A percentile compares a stretch with the other conserved stretches of the same genome.
These are phyloP conservation scores for Phortica okadai DNA, from an alignment of 2,888 invertebrate genomes.

Conservation along the genomic window DNA sequence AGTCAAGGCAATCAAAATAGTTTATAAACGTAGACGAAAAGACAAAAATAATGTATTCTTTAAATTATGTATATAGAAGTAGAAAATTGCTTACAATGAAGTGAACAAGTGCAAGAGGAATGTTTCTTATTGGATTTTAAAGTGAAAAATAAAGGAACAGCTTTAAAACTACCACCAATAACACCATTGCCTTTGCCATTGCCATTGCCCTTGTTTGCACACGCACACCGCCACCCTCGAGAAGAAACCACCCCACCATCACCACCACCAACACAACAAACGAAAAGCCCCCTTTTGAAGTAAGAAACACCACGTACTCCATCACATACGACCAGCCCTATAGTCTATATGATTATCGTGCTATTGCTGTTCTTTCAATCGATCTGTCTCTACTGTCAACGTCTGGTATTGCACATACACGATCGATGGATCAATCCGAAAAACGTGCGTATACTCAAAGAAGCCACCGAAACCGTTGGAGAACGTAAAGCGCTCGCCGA, in stretches of 20 bases:
- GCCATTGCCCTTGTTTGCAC: neutral
- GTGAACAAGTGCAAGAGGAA: neutral
- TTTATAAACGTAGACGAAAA: neutral
- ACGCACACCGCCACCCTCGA: constrained; percentile 27
- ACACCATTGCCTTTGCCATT: neutral
- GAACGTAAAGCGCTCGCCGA: constrained; percentile 58
- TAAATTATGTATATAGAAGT: neutral
- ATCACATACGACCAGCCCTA: neutral
- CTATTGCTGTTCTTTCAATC: constrained; percentile 75
- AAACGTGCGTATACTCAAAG: constrained; percentile 72
- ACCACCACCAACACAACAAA: neutral
- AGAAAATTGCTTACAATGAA: neutral
- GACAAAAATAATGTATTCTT: neutral
- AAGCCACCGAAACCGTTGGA: constrained; percentile 69
- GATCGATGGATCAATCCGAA: constrained; percentile 75
- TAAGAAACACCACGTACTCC: constrained; percentile 2
- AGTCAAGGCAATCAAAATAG: neutral
- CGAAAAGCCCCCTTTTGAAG: constrained; percentile 21
- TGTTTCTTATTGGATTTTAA: neutral
- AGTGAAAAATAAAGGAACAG: neutral
- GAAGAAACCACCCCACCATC: constrained; percentile 18
- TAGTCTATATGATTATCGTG: constrained; percentile 74
- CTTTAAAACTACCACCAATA: neutral
- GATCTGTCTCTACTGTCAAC: constrained; percentile 75
- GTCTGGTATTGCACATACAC: constrained; percentile 73